Base-by-base conservation (phyloP, 2,113 vertebrate species). In the Mystacornis crossleyi region DNA sequence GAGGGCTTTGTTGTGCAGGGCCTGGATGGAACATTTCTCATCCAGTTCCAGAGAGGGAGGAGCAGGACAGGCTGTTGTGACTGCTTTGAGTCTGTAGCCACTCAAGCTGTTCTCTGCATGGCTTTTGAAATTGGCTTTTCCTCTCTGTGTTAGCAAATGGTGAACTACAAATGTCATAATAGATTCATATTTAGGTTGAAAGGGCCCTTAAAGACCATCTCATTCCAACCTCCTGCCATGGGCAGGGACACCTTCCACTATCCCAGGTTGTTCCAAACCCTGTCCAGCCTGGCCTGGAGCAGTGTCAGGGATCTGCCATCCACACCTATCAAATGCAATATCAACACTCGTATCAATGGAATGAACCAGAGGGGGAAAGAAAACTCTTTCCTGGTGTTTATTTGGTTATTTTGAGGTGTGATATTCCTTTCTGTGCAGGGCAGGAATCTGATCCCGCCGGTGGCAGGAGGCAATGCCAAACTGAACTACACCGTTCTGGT, bases 401-500 rank as follows among this genome's bases (percentile, higher is more conserved):
- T 15, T 24, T 73, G 50, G 28, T 20, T 40, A 54, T 65, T 51
- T 5, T 7, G 28, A 4, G 43, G 5, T 28, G n/a, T 81, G 54
- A 26, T 69, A 13, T 64, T 97, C 33, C 61, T 86, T 80, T 97
- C 43, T 66, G 5, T 71, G 38, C 93, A 99, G 99, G 99, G 99
- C 40, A 98, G 98, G 89, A 99, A 99, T 96, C 97, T 99, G 93
- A 99, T 99, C 70, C 99, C 99, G 2, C 98, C 99, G 0, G 99
- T 99, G 81, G 98, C 98, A 3, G 99, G 99, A 77, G 99, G 99
- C 42, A 99, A 99, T 0, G 99, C 99, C 89, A 99, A 99, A 83
- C 97, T 99, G 81, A 99, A 99, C 97, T 99, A 99, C 97, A 99
- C 99, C 0, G 99, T 99, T 50, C 97, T 99, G 95, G 98, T 99